A percentile compares a stretch with the other conserved stretches of the same genome.
Conservation (phyloP, 2,888 invertebrate species). For the Aelia acuminata region DNA sequence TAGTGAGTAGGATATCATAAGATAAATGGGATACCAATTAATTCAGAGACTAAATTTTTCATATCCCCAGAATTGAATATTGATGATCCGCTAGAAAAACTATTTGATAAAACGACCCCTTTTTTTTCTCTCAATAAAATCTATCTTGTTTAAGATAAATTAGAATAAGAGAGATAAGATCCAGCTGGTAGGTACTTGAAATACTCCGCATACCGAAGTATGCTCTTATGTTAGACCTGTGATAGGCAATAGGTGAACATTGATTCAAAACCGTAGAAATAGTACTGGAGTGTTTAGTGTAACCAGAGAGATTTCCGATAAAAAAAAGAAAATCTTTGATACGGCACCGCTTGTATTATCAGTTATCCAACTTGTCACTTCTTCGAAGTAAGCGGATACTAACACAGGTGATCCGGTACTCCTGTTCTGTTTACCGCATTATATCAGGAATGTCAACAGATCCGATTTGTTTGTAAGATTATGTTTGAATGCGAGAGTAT, state of each 20-base stretch:
- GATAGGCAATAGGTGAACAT: background rate
- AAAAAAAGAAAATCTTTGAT: background rate
- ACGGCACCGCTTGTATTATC: background rate
- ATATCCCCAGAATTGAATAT: too few species aligned
- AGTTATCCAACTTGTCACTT: background rate
- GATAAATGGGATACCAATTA: too few species aligned
- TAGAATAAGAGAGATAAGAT: background rate
- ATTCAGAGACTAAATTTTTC: too few species aligned
- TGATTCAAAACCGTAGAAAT: background rate
- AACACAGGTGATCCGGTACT: too few species aligned
- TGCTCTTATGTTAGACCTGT: background rate
- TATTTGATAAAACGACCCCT: too few species aligned
- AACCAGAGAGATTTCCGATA: background rate
- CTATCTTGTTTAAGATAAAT: background rate
- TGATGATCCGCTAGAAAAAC: too few species aligned
- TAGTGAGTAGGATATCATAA: too few species aligned
- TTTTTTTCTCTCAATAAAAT: too few species aligned
- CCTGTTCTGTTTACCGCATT: too few species aligned
- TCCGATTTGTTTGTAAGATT: background rate
- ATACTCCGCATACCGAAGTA: background rate
- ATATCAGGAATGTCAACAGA: background rate
- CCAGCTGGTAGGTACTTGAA: too few species aligned
- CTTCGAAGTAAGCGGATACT: too few species aligned
- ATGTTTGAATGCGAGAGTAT: background rate
- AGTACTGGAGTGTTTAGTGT: background rate